Percentiles rank a stretch among this genome's conserved stretches.
phyloP scores from a whole-genome alignment of 2,888 invertebrate genomes.

The Diploptera punctata region DNA sequence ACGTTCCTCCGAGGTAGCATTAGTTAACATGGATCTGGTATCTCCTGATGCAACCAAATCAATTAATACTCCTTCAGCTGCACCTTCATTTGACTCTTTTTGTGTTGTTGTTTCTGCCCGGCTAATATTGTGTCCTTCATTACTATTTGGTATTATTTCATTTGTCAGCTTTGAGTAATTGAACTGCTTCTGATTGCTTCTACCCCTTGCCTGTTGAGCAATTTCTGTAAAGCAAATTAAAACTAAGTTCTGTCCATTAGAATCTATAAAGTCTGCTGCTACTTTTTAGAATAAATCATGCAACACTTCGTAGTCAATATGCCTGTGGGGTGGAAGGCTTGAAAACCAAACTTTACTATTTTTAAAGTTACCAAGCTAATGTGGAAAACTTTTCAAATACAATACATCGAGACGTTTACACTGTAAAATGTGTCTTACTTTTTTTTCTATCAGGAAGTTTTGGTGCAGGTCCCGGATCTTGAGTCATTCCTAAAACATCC shows the following conservation, averaged over 20 bases:
- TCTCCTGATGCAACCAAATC: conserved; percentile 70
- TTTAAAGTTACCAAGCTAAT: too few relatives aligned
- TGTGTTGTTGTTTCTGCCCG: neutral
- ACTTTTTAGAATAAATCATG: too few relatives aligned
- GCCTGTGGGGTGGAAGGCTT: too few relatives aligned
- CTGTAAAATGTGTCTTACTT: conserved; percentile 43
- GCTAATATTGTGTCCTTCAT: neutral
- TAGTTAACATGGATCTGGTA: conserved; percentile 32
- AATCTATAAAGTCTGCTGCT: too few relatives aligned
- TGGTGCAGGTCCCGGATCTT: conserved; percentile 49
- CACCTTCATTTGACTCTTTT: conserved; percentile 44
- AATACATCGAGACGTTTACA: neutral
- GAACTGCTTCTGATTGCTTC: conserved; percentile 67
- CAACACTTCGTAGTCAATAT: too few relatives aligned
- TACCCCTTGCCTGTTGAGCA: neutral
- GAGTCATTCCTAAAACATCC: conserved; percentile 62
- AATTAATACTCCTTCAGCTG: conserved; percentile 73
- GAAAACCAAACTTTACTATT: too few relatives aligned
- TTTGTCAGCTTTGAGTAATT: conserved; percentile 84
- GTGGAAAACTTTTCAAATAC: neutral
- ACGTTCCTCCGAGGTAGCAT: conserved; percentile 24
- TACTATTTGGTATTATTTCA: conserved; percentile 57
- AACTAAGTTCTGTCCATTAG: too few relatives aligned
- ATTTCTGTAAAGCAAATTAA: conserved; percentile 10
- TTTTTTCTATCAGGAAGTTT: conserved; percentile 56